Conservation (phyloP, 2,113 vertebrate species). For the Onychorhynchus coronatus region DNA sequence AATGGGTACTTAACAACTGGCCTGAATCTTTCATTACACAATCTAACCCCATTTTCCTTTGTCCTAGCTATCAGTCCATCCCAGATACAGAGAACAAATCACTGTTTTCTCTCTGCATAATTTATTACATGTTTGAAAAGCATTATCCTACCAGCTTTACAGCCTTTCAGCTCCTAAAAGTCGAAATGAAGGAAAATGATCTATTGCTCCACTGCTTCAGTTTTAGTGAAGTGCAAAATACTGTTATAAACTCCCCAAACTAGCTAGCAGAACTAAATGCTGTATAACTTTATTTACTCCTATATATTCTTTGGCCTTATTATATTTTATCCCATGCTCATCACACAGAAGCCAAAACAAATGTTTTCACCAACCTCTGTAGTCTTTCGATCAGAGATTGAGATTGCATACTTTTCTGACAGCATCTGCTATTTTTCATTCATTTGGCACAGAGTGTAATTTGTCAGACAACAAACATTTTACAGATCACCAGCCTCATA, state of each 20-base stretch:
- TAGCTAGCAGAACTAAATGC: neutral
- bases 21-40: neutral
- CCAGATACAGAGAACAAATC: neutral
- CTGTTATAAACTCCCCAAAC: neutral
- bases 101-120: neutral
- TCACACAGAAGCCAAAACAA: slow-evolving; percentile 23
- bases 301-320: neutral
- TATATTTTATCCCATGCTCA: neutral
- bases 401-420: neutral
- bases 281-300: neutral
- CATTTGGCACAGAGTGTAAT: neutral
- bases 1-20: neutral
- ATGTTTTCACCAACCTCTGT: neutral
- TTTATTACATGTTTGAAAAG: neutral
- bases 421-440: slow-evolving; percentile 15
- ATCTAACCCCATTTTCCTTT: neutral
- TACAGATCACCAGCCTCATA: neutral
- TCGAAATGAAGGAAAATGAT: neutral
- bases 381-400: neutral
- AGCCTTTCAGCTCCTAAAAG: neutral
- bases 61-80: neutral
- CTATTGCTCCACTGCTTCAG: neutral
- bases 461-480: neutral
- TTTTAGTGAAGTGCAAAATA: neutral
- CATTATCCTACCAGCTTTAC: neutral